These are phyloP conservation scores for Anthonomus grandis DNA, from an alignment of 1,140 invertebrate genomes.

Conservation along the genomic window DNA sequence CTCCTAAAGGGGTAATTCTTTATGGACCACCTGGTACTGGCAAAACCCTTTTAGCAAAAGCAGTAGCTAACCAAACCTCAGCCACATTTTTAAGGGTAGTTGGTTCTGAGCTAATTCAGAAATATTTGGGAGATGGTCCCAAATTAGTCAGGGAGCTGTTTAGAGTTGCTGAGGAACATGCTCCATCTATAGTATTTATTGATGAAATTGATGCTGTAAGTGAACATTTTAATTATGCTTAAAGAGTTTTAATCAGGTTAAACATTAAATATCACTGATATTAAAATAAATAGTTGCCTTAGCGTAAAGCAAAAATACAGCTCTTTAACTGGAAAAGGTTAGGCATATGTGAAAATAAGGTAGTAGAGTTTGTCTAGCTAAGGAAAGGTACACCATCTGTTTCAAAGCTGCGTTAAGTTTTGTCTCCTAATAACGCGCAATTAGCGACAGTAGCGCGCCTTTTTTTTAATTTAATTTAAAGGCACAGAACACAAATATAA, in stretches of 20 bases:
- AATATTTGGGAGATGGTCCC: constrained; percentile 98
- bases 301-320: no score
- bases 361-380: no score
- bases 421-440: no score
- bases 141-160: constrained; percentile 98
- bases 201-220: constrained; percentile 99
- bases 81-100: constrained; percentile 98
- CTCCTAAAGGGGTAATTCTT: constrained; percentile 98
- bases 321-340: no score
- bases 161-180: constrained; percentile 98
- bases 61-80: constrained; percentile 99
- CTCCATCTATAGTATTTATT: constrained; percentile 99
- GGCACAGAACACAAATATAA: no score
- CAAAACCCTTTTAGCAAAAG: constrained; percentile 97
- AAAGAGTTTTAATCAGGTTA: neutral
- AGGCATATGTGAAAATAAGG: no score
- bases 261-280: no score
- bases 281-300: no score
- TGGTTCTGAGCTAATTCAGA: constrained; percentile 98
- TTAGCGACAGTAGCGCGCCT: no score
- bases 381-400: no score
- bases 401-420: no score
- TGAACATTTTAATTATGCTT: neutral
- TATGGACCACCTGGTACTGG: constrained; percentile 98
- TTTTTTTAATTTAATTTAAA: no score